Conservation (phyloP, 2,113 vertebrate genomes). For the Pomatostomus ruficeps region DNA sequence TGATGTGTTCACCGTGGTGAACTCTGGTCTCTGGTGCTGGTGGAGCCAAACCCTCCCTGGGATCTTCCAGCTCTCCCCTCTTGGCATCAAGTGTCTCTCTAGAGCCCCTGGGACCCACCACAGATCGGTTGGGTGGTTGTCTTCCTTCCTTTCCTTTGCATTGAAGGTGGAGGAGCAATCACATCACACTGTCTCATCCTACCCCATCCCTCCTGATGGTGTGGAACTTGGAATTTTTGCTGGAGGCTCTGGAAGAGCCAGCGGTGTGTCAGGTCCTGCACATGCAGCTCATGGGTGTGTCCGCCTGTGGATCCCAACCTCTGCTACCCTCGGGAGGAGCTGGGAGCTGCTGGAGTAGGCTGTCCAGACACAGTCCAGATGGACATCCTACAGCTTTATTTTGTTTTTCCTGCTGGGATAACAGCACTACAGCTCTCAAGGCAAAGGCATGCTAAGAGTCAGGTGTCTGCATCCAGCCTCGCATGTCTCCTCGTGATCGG, state of each 20-base stretch:
- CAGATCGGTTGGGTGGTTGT: not conserved
- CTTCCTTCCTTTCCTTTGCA: not conserved
- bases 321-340: not conserved
- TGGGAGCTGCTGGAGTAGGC: not conserved
- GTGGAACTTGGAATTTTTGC: not conserved
- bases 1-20: not conserved
- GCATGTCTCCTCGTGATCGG: not conserved
- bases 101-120: not conserved
- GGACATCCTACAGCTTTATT: not conserved
- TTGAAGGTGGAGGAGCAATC: rapidly evolving
- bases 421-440: not conserved
- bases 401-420: not conserved
- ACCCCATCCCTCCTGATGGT: not conserved
- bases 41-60: not conserved
- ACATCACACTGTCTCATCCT: rapidly evolving
- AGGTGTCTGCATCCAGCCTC: not conserved
- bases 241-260: not conserved
- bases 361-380: not conserved
- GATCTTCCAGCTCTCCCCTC: not conserved
- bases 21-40: rapidly evolving
- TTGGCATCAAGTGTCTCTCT: not conserved
- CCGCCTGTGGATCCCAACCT: not conserved
- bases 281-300: rapidly evolving
- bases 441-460: not conserved
- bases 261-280: not conserved